Evolutionary conservation across 2,888 invertebrate species (phyloP), one percentile per base, ranked within the genome.

Genomic region (Formica aserva): DNA sequence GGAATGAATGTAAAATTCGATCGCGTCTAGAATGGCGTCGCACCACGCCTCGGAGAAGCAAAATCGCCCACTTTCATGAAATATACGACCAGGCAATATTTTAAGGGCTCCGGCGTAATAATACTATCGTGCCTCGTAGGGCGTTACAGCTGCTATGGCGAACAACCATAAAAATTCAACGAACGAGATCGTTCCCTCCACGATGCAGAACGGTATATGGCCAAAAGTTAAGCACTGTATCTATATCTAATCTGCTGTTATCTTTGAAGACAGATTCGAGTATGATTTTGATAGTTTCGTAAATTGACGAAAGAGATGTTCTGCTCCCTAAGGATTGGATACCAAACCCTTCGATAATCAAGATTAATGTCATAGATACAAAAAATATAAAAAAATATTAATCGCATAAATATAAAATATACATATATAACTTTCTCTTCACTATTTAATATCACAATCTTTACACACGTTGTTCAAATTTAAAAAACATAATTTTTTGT

Each of bases 121-220:
- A 89, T 86, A 89, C 88, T 87, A 89, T 88, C 89, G 83, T 86
- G 84, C 71, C 77, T 85, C 84, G 86, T 69, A 83, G 67, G 85
- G 85, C 86, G 88, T 87, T 90, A 88, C 87, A 88, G 85, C 88
- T 82, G 90, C 69, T 85, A 85, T 86, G 87, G 85, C 85, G 86
- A 88, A 86, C 84, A 86, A 89, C 89, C 88, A 91, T 91, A 91
- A 91, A 91, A 91, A 89, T 90, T 90, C 90, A 89, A 88, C 85
- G 86, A 87, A 89, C 91, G 86, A 81, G 84, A 86, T 84, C 86
- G 85, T 86, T 86, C 77, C 65, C 71, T 18, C 60, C 62, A 52
- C 81, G 80, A 80, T 85, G 85, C 67, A 74, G 75, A 85, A 80
- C 89, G 85, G 85, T 90, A 83, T 81, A 87, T 32, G 86, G 69